Evolutionary conservation across 2,888 invertebrate genomes (phyloP).

Genomic region (Vannuccia rotundouncinata): DNA sequence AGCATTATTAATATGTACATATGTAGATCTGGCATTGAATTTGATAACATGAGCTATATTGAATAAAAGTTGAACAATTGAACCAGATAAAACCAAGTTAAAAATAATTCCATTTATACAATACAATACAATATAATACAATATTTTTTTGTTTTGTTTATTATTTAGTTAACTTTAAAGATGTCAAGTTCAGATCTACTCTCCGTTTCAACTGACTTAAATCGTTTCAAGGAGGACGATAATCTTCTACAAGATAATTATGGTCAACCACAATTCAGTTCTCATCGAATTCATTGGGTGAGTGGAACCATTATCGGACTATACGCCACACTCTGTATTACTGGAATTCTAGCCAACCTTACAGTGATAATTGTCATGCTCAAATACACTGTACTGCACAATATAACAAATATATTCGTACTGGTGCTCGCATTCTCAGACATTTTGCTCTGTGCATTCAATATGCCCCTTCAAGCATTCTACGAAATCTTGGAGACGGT

Average conservation of each 20-base stretch:
- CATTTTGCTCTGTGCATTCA: conserved; percentile 38
- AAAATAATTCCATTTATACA: too few species aligned
- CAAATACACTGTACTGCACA: conserved; percentile 28
- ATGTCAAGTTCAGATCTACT: too few species aligned
- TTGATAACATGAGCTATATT: too few species aligned
- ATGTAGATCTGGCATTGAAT: too few species aligned
- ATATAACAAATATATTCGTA: conserved; percentile 40
- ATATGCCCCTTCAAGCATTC: conserved; percentile 37
- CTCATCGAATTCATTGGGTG: conserved; percentile 18
- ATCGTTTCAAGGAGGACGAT: too few species aligned
- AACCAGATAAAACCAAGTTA: too few species aligned
- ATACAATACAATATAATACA: too few species aligned
- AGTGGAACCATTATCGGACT: not conserved
- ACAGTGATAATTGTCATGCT: conserved; percentile 34
- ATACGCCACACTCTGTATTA: not conserved
- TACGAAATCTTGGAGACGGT: conserved; percentile 34
- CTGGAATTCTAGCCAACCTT: conserved; percentile 33
- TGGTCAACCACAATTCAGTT: not conserved
- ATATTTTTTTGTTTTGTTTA: too few species aligned
- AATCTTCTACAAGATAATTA: not conserved
- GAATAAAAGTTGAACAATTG: too few species aligned
- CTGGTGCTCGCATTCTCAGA: conserved; percentile 38
- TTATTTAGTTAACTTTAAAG: too few species aligned
- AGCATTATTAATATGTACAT: too few species aligned
- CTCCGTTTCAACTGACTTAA: too few species aligned